These are phyloP conservation scores for Papilio dardanus DNA, from an alignment of 1,140 invertebrate species.

Conservation along the genomic window DNA sequence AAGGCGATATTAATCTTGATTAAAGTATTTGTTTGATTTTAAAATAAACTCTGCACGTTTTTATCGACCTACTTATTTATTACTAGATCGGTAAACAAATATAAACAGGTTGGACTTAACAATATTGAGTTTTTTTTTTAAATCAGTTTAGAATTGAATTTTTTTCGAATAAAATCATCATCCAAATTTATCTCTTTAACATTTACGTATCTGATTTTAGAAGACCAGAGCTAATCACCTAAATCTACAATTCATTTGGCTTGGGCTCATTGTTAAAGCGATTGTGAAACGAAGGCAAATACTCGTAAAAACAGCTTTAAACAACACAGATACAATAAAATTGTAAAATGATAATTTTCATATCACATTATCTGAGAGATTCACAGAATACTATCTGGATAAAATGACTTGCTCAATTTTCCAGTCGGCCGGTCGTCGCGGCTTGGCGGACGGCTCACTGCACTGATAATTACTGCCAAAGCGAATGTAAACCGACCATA, in stretches of 20 bases:
- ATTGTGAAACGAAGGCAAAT: too few species aligned
- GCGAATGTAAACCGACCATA: conserved; percentile 25
- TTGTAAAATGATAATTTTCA: background rate
- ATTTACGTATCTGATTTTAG: too few species aligned
- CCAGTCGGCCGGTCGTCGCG: conserved; percentile 46
- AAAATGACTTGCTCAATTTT: conserved; percentile 56
- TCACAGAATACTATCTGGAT: conserved; percentile 18
- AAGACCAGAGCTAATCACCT: too few species aligned
- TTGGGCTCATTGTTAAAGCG: too few species aligned
- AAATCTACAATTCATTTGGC: too few species aligned
- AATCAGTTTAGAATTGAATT: too few species aligned
- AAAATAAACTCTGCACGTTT: background rate
- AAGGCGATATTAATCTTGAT: conserved; percentile 30
- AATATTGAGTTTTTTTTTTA: too few species aligned
- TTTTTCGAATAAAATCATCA: too few species aligned
- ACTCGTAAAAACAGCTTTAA: too few species aligned
- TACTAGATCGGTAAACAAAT: too few species aligned
- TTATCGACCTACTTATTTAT: background rate
- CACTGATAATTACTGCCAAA: conserved; percentile 35
- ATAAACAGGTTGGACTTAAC: too few species aligned
- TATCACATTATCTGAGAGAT: conserved; percentile 3
- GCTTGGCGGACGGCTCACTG: conserved; percentile 24
- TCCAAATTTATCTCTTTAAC: too few species aligned
- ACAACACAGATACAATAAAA: background rate
- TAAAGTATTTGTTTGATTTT: conserved; percentile 26